phyloP scores from a whole-genome alignment of 92 coral and sea anemone genomes.

The Epizoanthus ramosus region DNA sequence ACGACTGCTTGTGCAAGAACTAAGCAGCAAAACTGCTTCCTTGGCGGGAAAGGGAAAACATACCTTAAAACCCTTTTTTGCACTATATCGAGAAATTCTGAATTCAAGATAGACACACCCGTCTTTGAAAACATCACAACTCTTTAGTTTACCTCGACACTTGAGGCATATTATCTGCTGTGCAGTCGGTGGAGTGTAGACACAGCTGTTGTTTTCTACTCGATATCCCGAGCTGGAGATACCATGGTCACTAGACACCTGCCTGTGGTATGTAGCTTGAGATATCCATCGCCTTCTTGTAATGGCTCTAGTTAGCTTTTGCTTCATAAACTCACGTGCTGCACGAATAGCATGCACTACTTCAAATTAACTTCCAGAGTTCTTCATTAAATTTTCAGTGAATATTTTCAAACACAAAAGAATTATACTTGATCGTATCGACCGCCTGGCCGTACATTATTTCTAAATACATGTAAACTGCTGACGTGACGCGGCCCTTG shows the following conservation, averaged over 20 bases:
- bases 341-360: conserved; percentile 1
- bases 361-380: not conserved
- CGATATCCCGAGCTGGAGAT: not conserved
- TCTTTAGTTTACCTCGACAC: not conserved
- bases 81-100: not conserved
- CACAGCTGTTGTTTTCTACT: conserved; percentile 7
- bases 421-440: not conserved
- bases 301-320: not conserved
- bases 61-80: too few relatives aligned
- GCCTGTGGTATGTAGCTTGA: conserved; percentile 20
- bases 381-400: not conserved
- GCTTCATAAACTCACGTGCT: conserved; percentile 4
- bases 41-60: too few relatives aligned
- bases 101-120: not conserved
- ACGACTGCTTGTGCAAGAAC: not conserved
- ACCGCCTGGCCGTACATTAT: not conserved
- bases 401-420: conserved; percentile 3
- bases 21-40: not conserved
- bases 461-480: not conserved
- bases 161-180: not conserved
- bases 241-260: conserved; percentile 35
- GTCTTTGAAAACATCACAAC: too few relatives aligned
- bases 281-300: conserved; percentile 29
- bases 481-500: conserved; percentile 27
- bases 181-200: conserved; percentile 3